Base-by-base conservation (phyloP, 2,797 vertebrate genomes). In the Danio tinwini region DNA sequence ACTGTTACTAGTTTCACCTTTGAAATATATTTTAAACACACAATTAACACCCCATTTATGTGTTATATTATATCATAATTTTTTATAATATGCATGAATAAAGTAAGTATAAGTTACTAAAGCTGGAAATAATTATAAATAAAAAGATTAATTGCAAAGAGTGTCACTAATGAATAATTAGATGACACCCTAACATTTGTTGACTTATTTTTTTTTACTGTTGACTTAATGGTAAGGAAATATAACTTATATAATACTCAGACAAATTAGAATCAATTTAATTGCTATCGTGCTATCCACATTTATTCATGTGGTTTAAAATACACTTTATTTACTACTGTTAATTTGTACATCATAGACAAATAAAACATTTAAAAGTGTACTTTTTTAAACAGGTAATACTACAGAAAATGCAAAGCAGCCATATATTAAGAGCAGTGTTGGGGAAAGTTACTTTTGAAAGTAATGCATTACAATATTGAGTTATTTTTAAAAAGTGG, bases 11-110 rank as follows among this genome's bases (percentile, higher is more conserved):
- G 29, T 29, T 29, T 29, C 29, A 29, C 29, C 29, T 29, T 29
- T 29, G 29, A 29, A 29, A 29, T 29, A 29, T 29, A 29, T 29
- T 45, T 59, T 45, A 58, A 59, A 73, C 50, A 56, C 21, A 1
- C 5, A 45, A 73, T 47, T 59, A 47, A 16, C 14, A 59, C 19
- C 70, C 40, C 9, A 16, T 59, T 47, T 17, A 17, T 19, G 37
- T 56, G 53, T 56, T 4, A 29, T 68, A 50, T 50, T 6, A 7
- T 62, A 14, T 49, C 62, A 16, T 50, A 6, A 29, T 61, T 72
- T 42, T 14, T 72, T 37, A 59, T 73, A 58, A 9, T 11, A 16
- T 37, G 59, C 29, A 39, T 39, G 29, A 74, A 50, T 49, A 74
- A 21, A 44, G 12, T 17, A 44, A n/a, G 21, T 69, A 11, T 17